Base-by-base conservation (phyloP, 2,797 vertebrate genomes). In the Muraenolepis orangiensis region DNA sequence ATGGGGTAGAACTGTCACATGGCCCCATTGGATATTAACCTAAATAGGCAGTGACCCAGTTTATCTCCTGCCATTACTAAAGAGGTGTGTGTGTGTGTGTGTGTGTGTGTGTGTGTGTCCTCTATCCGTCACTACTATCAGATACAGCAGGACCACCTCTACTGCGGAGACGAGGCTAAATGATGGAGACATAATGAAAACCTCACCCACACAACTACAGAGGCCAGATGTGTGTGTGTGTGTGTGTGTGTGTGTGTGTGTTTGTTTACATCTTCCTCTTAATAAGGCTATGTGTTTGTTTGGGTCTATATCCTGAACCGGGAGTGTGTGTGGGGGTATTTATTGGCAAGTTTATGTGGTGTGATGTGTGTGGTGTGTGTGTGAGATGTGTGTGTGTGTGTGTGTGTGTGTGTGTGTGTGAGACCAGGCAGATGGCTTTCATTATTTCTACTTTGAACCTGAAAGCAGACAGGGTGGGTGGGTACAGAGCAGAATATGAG, bases 401-500 rank as follows among this genome's bases (percentile, higher is more conserved):
- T 72, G 30, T 76, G 18, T 51, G 32, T 74, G 30, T 72, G 69
- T 30, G 38, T 5, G 16, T 14, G 11, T 40, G 72, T 79, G 67
- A 34, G 40, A 32, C 61, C 69, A 29, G 76, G 70, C 92, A 94
- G 91, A 91, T 93, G 92, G 89, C 85, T 91, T 85, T 82, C 89
- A 93, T 93, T 86, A 92, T 85, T 83, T 91, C 78, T 78, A 71
- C 78, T 92, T 86, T 89, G 74, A 86, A 85, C 75, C 79, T 78
- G 75, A 88, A 81, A 38, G 28, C 57, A 70, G 70, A 66, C 20
- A 66, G 3, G 28, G 6, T 30, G 2, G 26, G 61, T 42, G 40
- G 40, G 5, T 16, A 42, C 40, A 42, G 40, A 42, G 40, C 40
- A 38, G 36, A 3, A 11, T 1, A 11, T 6, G 36, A 38, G 36